Evolutionary conservation across 2,797 vertebrate genomes (phyloP), one percentile per base, ranked within the genome.

Genomic region (Protosalanx chinensis): DNA sequence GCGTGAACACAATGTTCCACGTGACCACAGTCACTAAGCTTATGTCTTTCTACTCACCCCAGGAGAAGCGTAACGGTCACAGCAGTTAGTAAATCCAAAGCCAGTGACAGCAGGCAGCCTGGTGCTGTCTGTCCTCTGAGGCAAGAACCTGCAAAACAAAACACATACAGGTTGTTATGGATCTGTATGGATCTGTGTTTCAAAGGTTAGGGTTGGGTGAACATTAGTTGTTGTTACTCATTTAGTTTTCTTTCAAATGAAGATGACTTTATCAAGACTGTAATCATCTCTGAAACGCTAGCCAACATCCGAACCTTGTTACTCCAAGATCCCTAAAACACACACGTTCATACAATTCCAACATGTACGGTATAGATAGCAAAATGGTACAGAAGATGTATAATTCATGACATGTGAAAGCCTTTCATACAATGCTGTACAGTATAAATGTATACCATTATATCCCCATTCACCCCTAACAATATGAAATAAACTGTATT

Each of bases 31-130:
- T 13, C 41, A 46, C 41, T 8, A 46, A 16, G 15, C 15, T 15
- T 30, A 62, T 6, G 30, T 62, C 5, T 1, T 62, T 62, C 15
- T 35, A 62, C 60, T 62, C 60, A 62, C 30, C 60, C 3, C 23
- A 6, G 29, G 3, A 32, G 10, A 32, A 62, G 18, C 59, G 5
- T 62, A 6, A 15, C 2, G 12, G 8, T 62, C 30, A 62, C 30
- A 33, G 27, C 30, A 32, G 13, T 64, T n/a, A 37, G n/a, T 64
- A 37, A 64, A 64, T 64, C 33, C 62, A 20, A 41, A 64, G 37
- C 18, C 62, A 64, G 62, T 7, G 30, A 46, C 41, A 46, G 8
- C 41, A 46, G 41, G 62, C 15, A 2, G n/a, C 62, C 6, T 64
- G 32, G n/a, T 7, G 3, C 23, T 27, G n/a, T 64, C n/a, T 49